Conservation (phyloP, 2,797 vertebrate species). For the Tragelaphus eurycerus region DNA sequence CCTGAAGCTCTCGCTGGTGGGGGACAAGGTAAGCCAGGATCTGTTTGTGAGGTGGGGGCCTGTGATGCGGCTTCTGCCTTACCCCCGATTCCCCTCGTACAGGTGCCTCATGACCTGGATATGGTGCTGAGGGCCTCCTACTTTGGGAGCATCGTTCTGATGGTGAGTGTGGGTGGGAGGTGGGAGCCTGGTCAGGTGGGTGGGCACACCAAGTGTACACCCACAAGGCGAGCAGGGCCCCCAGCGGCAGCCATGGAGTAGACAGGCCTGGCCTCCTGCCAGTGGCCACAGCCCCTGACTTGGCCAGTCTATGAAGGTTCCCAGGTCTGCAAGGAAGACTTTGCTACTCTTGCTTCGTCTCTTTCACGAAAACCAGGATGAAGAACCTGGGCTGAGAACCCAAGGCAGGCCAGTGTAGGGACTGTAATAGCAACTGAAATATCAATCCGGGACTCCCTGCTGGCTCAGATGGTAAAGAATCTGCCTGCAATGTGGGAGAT, state of each 20-base stretch:
- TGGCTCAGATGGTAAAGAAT: background rate
- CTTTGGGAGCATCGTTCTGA: slow-evolving; percentile 91
- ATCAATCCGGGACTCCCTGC: background rate
- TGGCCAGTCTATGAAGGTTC: background rate
- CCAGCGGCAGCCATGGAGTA: background rate
- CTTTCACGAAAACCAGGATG: background rate
- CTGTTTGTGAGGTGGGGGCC: background rate
- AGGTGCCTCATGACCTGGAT: slow-evolving; percentile 95
- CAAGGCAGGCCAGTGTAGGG: background rate
- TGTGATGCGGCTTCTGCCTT: background rate
- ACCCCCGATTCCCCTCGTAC: background rate
- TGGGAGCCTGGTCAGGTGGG: rapidly evolving
- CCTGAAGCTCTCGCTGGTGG: slow-evolving; percentile 87
- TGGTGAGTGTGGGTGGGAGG: slow-evolving; percentile 82
- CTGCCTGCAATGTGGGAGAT: background rate
- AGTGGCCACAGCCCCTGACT: background rate
- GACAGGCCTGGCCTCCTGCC: background rate
- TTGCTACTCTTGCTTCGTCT: background rate
- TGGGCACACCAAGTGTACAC: rapidly evolving
- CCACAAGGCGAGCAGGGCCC: background rate
- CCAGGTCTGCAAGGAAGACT: background rate
- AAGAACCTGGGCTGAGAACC: background rate
- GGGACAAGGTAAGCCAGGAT: slow-evolving; percentile 86
- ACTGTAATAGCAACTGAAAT: background rate
- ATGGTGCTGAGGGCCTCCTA: slow-evolving; percentile 94